Evolutionary conservation across 2,888 invertebrate species (phyloP).

Genomic region (Monopis laevigella): DNA sequence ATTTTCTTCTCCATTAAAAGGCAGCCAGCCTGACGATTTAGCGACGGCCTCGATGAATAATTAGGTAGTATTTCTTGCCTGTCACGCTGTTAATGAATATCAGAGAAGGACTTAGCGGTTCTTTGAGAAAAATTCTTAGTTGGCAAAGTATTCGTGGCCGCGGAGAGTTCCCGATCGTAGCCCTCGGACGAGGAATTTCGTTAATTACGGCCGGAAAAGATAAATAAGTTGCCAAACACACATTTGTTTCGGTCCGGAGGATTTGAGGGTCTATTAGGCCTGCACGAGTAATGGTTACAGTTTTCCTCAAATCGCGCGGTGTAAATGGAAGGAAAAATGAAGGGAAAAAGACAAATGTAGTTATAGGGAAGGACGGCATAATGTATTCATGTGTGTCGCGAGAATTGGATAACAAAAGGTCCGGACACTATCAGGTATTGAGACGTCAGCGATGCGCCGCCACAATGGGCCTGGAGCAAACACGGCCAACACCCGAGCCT

Average conservation of each 20-base stretch:
- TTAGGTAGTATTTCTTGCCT: constrained; percentile 58
- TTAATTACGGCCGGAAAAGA: constrained; percentile 47
- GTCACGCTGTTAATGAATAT: constrained; percentile 62
- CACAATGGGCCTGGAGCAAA: constrained; percentile 11
- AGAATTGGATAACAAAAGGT: constrained; percentile 26
- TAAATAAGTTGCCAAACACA: constrained; percentile 58
- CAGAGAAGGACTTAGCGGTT: constrained; percentile 29
- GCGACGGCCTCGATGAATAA: constrained; percentile 57
- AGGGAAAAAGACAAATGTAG: constrained; percentile 7
- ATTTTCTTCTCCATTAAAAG: constrained; percentile 54
- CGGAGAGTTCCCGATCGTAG: not conserved
- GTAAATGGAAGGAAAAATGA: not conserved
- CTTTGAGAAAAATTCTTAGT: constrained; percentile 33
- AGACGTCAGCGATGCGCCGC: constrained; percentile 21
- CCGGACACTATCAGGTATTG: constrained; percentile 19
- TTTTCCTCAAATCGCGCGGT: not conserved
- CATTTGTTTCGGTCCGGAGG: constrained; percentile 54
- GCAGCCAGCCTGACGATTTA: constrained; percentile 48
- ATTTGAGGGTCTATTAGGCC: constrained; percentile 31
- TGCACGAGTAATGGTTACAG: not conserved
- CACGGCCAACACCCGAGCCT: constrained; percentile 14
- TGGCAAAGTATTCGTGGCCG: constrained; percentile 22
- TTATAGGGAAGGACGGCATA: constrained; percentile 1
- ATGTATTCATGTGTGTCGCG: constrained; percentile 24
- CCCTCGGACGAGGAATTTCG: constrained; percentile 32